Base-by-base conservation (phyloP, 2,888 invertebrate genomes). In the Conistra vaccinii region DNA sequence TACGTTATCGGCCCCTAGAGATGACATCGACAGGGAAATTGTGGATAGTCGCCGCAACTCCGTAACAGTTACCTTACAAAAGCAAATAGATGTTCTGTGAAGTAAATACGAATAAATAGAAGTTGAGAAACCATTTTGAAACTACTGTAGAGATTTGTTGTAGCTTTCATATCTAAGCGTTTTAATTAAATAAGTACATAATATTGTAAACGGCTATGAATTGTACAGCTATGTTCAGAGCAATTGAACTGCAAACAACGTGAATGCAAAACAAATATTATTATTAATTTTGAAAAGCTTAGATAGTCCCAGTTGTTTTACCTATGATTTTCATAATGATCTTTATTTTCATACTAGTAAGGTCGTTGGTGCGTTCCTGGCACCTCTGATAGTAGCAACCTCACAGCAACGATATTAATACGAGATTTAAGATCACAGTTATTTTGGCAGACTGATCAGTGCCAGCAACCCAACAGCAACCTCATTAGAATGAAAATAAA, bases 21-120 rank as follows among this genome's bases (percentile, higher is more conserved):
- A 81, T 63, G 45, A 26, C n/a, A 78, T 79, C 66, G 80, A 73
- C 69, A 66, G 57, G 75, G 71, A 83, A 85, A 88, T 85, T 81
- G 74, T 67, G 75, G 73, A 57, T 65, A 60, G 70, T 76, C 72
- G 75, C 74, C 35, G 63, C 23, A 0, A 14, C n/a, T 3, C 4
- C n/a, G 12, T 58, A 45, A 60, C 53, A 61, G 58, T 66, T 66
- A 14, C 55, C 48, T 70, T 67, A 62, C 58, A 68, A 73, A 45
- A 58, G 65, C 32, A 76, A 75, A 84, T 63, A 62, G 32, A 65
- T 68, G 58, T 51, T 70, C 29, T 55, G 23, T 48, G 39, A 45
- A 62, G 10, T 23, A 3, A 51, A 48, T 23, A 48, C 45, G 6
- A 20, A 48, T n/a, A 66, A 66, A 57, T 51, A 7, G 17, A 48